These are phyloP conservation scores for Lasioglossum oenotherae DNA, from an alignment of 2,888 invertebrate species.

Conservation along the genomic window DNA sequence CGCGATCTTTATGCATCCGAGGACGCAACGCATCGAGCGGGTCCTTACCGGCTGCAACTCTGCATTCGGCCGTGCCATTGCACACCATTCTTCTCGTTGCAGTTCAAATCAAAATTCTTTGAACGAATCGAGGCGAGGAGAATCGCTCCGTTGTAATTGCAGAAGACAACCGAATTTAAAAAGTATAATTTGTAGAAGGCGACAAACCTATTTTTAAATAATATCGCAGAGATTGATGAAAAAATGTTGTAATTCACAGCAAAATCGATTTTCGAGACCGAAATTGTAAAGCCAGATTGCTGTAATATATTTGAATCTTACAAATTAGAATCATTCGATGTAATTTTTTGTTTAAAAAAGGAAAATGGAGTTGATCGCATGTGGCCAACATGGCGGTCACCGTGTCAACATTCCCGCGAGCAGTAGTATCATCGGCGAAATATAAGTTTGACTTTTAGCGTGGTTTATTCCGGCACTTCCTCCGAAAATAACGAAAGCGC, in stretches of 20 bases:
- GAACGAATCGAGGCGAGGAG: not conserved
- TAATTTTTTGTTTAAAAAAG: not conserved
- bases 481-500: constrained; percentile 44
- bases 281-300: too few species aligned
- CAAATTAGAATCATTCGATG: not conserved
- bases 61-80: not conserved
- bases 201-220: too few species aligned
- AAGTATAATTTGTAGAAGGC: not conserved
- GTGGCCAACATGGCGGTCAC: not conserved
- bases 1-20: not conserved
- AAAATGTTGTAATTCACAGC: not conserved
- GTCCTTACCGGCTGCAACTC: not conserved
- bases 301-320: too few species aligned
- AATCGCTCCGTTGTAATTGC: not conserved
- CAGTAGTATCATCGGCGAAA: not conserved
- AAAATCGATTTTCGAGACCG: too few species aligned
- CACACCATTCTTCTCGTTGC: not conserved
- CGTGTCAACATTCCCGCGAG: too few species aligned
- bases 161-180: not conserved
- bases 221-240: not conserved
- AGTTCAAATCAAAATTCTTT: not conserved
- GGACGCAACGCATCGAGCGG: not conserved
- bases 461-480: not conserved
- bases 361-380: not conserved
- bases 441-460: not conserved